phyloP scores from a whole-genome alignment of 2,113 vertebrate species.

The Gambusia holbrooki region DNA sequence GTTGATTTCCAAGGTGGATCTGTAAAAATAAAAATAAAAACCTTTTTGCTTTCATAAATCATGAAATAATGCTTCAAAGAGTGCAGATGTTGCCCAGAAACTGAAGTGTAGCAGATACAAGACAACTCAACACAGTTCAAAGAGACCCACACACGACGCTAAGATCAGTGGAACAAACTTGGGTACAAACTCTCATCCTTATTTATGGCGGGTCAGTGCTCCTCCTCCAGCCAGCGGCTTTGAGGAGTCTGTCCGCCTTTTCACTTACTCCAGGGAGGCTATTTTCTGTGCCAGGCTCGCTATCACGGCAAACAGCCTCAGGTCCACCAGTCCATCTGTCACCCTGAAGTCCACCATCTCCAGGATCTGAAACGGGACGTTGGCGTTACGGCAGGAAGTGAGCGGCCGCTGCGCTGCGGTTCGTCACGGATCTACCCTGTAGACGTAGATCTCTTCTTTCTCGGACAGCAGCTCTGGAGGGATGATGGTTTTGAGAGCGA shows the following conservation, averaged over 20 bases:
- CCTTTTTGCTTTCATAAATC: background rate
- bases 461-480: constrained; percentile 77
- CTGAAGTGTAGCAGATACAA: background rate
- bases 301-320: constrained; percentile 90
- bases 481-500: constrained; percentile 76
- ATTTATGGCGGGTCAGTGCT: constrained; percentile 68
- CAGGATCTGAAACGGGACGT: constrained; percentile 82
- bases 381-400: background rate
- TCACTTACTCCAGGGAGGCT: constrained; percentile 89
- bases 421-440: constrained; percentile 47
- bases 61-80: background rate
- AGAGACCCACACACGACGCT: constrained; percentile 50
- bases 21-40: background rate
- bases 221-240: constrained; percentile 77
- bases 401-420: background rate
- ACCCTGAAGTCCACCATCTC: constrained; percentile 93
- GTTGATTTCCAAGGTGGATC: background rate
- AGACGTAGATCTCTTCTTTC: constrained; percentile 84
- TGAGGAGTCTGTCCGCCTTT: constrained; percentile 82
- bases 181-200: constrained; percentile 51
- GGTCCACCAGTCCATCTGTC: constrained; percentile 93
- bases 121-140: constrained; percentile 23
- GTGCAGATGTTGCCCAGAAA: background rate
- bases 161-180: constrained; percentile 47
- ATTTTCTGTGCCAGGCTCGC: constrained; percentile 92